Evolutionary conservation across 2,797 vertebrate genomes (phyloP), one percentile per base, ranked within the genome.

Genomic region (Octomys mimax): DNA sequence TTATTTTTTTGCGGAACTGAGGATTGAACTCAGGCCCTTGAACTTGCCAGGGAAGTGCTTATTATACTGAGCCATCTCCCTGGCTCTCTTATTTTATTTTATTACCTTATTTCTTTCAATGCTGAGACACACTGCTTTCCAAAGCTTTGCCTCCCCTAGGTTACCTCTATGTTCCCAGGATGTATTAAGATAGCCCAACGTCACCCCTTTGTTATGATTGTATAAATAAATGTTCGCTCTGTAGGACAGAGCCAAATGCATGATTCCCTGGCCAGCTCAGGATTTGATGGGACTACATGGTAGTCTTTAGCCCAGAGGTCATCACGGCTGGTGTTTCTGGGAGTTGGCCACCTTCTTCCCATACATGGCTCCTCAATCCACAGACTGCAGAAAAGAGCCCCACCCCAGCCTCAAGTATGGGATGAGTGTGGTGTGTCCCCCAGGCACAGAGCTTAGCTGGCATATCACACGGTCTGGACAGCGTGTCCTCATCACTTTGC

Each of bases 141-240:
- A 64, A 49, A 54, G 77, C 77, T 85, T 70, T 93, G 19, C 66
- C 66, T 71, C 93, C 85, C 62, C 5, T 6, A 6, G 19, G 28
- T n/a, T 46, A 46, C 77, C 86, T 62, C 33, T 16, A 52, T 0
- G 1, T 57, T 91, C 73, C 54, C 52, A 28, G 31, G 85, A 89
- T 77, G 70, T 82, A 81, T 78, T 82, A 39, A 93, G 85, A 80
- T n/a, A 73, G 42, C 79, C 71, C 46, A 39, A 62, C 61, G 71
- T n/a, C 52, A 89, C 31, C 12, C 59, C 33, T n/a, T 71, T 21
- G n/a, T 46, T 84, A 83, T 5, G 6, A 22, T 57, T 79, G 75
- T 52, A 62, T 80, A 93, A n/a, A 82, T 61, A 52, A 26, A 42
- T 59, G 68, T 73, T 80, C 28, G 68, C 73, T 86, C 39, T 83